A percentile compares a stretch with the other conserved stretches of the same genome.
These are phyloP conservation scores for Penaeus chinensis DNA, from an alignment of 1,140 invertebrate genomes.

Conservation along the genomic window DNA sequence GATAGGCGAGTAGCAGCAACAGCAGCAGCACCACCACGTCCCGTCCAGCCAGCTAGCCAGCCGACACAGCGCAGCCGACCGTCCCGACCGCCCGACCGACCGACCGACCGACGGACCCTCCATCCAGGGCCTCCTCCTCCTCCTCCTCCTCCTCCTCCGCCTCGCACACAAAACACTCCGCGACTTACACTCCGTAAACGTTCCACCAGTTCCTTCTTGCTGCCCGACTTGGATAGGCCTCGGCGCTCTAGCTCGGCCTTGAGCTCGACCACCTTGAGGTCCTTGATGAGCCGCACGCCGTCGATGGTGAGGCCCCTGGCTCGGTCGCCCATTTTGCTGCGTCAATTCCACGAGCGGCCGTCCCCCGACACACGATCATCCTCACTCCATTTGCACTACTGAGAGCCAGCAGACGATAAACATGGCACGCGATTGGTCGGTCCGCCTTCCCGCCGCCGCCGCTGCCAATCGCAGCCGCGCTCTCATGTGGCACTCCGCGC, in stretches of 20 bases:
- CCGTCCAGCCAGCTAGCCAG: too few species aligned
- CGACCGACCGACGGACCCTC: too few species aligned
- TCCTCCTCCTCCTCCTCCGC: neutral
- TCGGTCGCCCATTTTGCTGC: slow-evolving; percentile 60
- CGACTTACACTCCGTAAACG: slow-evolving; percentile 67
- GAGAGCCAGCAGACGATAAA: slow-evolving; percentile 60
- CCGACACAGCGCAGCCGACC: too few species aligned
- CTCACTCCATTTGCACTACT: slow-evolving; percentile 61
- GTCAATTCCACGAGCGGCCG: slow-evolving; percentile 45
- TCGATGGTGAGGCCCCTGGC: slow-evolving; percentile 57
- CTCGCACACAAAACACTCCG: neutral
- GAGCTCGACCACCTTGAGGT: slow-evolving; percentile 72
- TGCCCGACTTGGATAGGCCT: slow-evolving; percentile 72
- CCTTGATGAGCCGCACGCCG: slow-evolving; percentile 53
- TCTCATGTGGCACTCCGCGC: slow-evolving; percentile 52
- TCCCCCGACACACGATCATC: slow-evolving; percentile 51
- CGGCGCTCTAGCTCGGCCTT: slow-evolving; percentile 72
- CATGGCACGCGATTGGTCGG: slow-evolving; percentile 51
- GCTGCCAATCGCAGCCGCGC: slow-evolving; percentile 29
- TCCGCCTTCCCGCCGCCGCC: slow-evolving; percentile 48
- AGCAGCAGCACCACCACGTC: too few species aligned
- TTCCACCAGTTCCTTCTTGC: slow-evolving; percentile 72
- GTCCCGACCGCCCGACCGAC: too few species aligned
- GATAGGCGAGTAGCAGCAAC: neutral
- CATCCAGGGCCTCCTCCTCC: neutral